A percentile compares a stretch with the other conserved stretches of the same genome.
Evolutionary conservation across 2,888 invertebrate genomes (phyloP).

Genomic region (Argyra leucocephala): DNA sequence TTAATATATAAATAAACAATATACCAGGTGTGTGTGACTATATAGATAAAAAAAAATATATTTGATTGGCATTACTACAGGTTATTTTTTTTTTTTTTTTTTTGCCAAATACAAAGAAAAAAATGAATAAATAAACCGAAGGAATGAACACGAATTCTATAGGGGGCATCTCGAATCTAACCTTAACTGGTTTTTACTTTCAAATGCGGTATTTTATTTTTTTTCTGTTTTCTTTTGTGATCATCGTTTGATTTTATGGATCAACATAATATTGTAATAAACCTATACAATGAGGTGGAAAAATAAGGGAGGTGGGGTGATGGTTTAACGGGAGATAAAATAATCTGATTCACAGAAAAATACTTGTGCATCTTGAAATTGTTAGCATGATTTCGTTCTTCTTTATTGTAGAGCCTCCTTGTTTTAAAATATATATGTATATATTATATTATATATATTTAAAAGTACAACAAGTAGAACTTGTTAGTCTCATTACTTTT

Average conservation of each 20-base stretch:
- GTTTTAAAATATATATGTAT: too few relatives aligned
- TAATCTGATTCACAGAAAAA: background rate
- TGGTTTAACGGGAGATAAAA: too few relatives aligned
- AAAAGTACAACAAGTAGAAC: background rate
- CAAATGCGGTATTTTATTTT: conserved; percentile 24
- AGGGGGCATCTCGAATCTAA: background rate
- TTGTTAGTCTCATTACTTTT: background rate
- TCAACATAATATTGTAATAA: background rate
- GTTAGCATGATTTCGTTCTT: conserved; percentile 17
- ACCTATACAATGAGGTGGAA: too few relatives aligned
- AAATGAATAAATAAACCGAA: background rate
- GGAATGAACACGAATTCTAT: background rate
- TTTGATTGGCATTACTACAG: too few relatives aligned
- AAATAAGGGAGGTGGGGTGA: too few relatives aligned
- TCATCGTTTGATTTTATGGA: background rate
- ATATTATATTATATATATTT: too few relatives aligned
- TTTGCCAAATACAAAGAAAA: background rate
- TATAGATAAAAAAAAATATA: too few relatives aligned
- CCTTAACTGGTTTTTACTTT: conserved; percentile 24
- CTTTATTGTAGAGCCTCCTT: conserved; percentile 14
- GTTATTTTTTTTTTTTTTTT: too few relatives aligned
- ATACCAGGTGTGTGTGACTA: too few relatives aligned
- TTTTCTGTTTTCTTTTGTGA: background rate
- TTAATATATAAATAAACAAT: too few relatives aligned
- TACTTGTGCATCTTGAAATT: conserved; percentile 22